Percentiles rank a stretch among this genome's conserved stretches.
phyloP scores from a whole-genome alignment of 2,888 invertebrate genomes.

The Nymphalis polychloros region DNA sequence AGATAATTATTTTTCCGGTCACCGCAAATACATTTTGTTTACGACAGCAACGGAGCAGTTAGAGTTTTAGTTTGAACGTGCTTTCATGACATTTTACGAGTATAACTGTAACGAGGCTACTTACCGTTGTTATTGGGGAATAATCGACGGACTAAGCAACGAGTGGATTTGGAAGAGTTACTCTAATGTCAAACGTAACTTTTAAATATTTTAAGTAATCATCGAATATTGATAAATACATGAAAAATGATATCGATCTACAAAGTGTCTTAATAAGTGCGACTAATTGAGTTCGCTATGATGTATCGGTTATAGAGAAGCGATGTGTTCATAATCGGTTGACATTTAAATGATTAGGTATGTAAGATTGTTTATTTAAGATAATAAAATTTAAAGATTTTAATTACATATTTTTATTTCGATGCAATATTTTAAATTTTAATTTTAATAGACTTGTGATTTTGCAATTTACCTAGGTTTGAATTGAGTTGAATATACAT shows the following conservation, averaged over 20 bases:
- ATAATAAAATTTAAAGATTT: background rate
- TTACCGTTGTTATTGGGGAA: conserved; percentile 67
- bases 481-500: no score
- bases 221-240: conserved; percentile 31
- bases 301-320: conserved; percentile 20
- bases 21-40: conserved; percentile 42
- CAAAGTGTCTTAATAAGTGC: conserved; percentile 25
- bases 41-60: conserved; percentile 51
- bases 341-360: conserved; percentile 1
- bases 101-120: conserved; percentile 76
- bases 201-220: conserved; percentile 34
- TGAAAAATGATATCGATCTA: conserved; percentile 31
- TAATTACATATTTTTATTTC: no score
- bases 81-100: conserved; percentile 71
- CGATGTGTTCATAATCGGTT: background rate
- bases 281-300: conserved; percentile 30
- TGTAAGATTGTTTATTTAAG: background rate
- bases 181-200: conserved; percentile 64
- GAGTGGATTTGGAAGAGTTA: conserved; percentile 35
- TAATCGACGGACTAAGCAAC: conserved; percentile 51
- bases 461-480: no score
- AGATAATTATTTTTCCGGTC: conserved; percentile 42
- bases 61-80: conserved; percentile 53
- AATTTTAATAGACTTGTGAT: no score
- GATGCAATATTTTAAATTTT: no score